A percentile compares a stretch with the other conserved stretches of the same genome.
Conservation (phyloP, 2,888 invertebrate genomes). For the Isotomurus palustris region DNA sequence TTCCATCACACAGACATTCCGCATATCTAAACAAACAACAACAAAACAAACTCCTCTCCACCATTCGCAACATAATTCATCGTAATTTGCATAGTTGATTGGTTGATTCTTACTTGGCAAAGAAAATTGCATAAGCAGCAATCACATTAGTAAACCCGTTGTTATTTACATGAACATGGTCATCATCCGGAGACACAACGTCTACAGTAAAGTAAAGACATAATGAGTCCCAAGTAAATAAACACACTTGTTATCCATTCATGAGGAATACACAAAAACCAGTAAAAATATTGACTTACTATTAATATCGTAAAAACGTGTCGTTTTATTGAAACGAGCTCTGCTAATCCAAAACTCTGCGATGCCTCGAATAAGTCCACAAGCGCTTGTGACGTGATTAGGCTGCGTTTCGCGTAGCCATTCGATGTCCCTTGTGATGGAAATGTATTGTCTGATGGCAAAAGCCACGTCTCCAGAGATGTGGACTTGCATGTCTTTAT, state of each 20-base stretch:
- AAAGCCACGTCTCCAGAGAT: slow-evolving; percentile 46
- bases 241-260: too few relatives aligned
- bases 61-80: too few relatives aligned
- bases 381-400: slow-evolving; percentile 36
- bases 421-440: slow-evolving; percentile 35
- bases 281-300: slow-evolving; percentile 19
- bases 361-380: slow-evolving; percentile 42
- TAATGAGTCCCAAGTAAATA: not conserved
- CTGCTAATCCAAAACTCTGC: slow-evolving; percentile 45
- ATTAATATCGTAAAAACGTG: slow-evolving; percentile 41
- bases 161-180: slow-evolving; percentile 48
- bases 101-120: slow-evolving; percentile 45
- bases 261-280: too few relatives aligned
- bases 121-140: slow-evolving; percentile 46
- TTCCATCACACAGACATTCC: slow-evolving; percentile 36
- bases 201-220: slow-evolving; percentile 34
- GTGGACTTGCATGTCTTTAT: slow-evolving; percentile 43
- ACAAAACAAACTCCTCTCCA: too few relatives aligned
- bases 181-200: slow-evolving; percentile 50
- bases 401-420: slow-evolving; percentile 32
- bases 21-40: slow-evolving; percentile 38
- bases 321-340: slow-evolving; percentile 26
- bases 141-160: slow-evolving; percentile 49
- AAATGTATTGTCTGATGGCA: slow-evolving; percentile 45
- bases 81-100: too few relatives aligned